Evolutionary conservation across 2,113 vertebrate species (phyloP).

Genomic region (Chloropsis hardwickii): DNA sequence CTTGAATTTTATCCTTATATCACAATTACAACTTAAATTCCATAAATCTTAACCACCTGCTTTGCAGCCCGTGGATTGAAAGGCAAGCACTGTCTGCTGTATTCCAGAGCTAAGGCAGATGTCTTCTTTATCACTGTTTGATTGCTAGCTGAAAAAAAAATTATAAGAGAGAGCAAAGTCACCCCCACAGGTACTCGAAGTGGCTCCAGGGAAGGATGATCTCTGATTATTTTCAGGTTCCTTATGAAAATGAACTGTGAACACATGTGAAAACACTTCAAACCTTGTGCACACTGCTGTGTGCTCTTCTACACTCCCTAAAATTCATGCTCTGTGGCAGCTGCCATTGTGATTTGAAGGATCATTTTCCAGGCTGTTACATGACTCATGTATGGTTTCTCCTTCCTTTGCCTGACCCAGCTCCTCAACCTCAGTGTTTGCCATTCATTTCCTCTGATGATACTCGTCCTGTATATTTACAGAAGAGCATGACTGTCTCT

Average conservation of each 20-base stretch:
- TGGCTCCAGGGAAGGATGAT: background rate
- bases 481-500: background rate
- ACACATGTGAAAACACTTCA: background rate
- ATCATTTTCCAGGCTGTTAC: background rate
- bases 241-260: background rate
- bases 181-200: accelerated
- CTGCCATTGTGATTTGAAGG: background rate
- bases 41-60: background rate
- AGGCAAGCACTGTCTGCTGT: background rate
- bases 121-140: background rate
- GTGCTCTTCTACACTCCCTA: background rate
- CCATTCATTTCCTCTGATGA: background rate
- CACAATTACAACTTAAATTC: background rate
- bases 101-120: background rate
- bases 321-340: background rate
- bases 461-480: background rate
- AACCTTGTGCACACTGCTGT: background rate
- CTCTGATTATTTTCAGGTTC: background rate
- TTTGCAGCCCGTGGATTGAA: background rate
- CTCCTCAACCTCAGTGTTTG: background rate
- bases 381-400: accelerated
- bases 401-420: background rate
- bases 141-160: background rate
- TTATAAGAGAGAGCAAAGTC: background rate
- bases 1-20: background rate